Base-by-base conservation (phyloP, 2,797 vertebrate genomes). In the Cyclura pinguis region DNA sequence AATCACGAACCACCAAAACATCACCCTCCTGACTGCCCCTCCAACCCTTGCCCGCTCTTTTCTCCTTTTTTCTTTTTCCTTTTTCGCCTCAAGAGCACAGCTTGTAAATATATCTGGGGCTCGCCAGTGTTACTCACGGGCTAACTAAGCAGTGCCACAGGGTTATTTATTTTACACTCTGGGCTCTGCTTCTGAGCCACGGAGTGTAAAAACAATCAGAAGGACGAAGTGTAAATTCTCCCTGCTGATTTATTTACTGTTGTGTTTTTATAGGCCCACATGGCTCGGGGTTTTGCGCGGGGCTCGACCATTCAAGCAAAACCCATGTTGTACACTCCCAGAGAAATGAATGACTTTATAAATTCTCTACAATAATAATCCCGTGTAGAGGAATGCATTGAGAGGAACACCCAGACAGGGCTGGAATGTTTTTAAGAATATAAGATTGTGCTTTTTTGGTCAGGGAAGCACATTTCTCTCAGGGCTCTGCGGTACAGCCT, bases 341-440 rank as follows among this genome's bases (percentile, higher is more conserved):
- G 98, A 98, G 97, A 98, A 98, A 98, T 98, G 98, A 98, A 99
- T 98, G 98, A 98, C 97, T 98, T 98, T 98, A 98, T 98, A 98
- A 98, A 98, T 98, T 98, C 97, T 96, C 98, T 98, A 97, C 97
- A 98, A 98, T 98, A 98, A 98, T 98, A 98, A 98, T 98, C 97
- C 96, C 91, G 95, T 96, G 94, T 97, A 97, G 96, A 98, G 98
- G 98, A 98, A 98, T 98, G 98, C 97, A 96, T 93, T 95, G 94
- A 93, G 95, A 96, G 96, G 90, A 97, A 96, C 96, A 93, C 95
- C 94, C 94, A 96, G 94, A 94, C 92, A 20, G 64, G 80, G 85
- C 67, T 90, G 95, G 94, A 96, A 95, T 96, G 95, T 96, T 96
- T 91, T 96, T 95, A 94, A 97, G 95, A 97, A 96, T 97, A 97